phyloP scores from a whole-genome alignment of 2,888 invertebrate species.

The Polydrusus cervinus region DNA sequence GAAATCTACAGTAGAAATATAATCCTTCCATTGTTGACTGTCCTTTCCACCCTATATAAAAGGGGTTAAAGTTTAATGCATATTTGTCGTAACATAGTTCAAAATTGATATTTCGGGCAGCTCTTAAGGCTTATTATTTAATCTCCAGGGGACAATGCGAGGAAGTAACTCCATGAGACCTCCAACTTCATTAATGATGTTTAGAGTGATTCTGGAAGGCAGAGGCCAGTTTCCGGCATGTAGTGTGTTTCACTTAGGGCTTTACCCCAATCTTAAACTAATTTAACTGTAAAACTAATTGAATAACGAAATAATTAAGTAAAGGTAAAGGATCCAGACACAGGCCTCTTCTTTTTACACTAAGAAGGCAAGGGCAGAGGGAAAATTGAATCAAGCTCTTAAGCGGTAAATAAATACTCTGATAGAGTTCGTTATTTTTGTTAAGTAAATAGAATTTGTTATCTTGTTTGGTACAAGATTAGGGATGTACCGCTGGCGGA shows the following conservation, averaged over 20 bases:
- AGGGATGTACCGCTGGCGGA: too few species aligned
- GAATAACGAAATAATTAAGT: slow-evolving; percentile 34
- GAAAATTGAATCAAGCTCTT: slow-evolving; percentile 27
- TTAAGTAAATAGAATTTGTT: slow-evolving; percentile 16
- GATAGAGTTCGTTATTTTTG: slow-evolving; percentile 23
- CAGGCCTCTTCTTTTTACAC: slow-evolving; percentile 23
- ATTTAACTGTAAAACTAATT: slow-evolving; percentile 42
- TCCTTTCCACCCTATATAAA: slow-evolving; percentile 1
- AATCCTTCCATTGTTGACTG: not conserved
- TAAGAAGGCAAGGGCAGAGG: slow-evolving; percentile 12
- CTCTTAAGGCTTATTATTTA: slow-evolving; percentile 35
- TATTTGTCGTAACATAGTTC: slow-evolving; percentile 21
- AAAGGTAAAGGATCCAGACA: slow-evolving; percentile 35
- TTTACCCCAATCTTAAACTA: slow-evolving; percentile 37
- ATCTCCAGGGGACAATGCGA: slow-evolving; percentile 32
- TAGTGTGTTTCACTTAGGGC: slow-evolving; percentile 29
- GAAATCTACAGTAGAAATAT: not conserved
- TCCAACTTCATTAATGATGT: slow-evolving; percentile 39
- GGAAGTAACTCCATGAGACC: slow-evolving; percentile 25
- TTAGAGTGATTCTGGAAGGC: slow-evolving; percentile 39
- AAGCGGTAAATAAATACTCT: slow-evolving; percentile 27
- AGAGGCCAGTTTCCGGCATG: slow-evolving; percentile 28
- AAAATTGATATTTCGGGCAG: slow-evolving; percentile 27
- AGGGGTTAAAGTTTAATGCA: slow-evolving; percentile 22
- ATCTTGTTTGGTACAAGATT: slow-evolving; percentile 1